A percentile compares a stretch with the other conserved stretches of the same genome.
Conservation (phyloP, 2,797 vertebrate genomes). For the Silurus aristotelis region DNA sequence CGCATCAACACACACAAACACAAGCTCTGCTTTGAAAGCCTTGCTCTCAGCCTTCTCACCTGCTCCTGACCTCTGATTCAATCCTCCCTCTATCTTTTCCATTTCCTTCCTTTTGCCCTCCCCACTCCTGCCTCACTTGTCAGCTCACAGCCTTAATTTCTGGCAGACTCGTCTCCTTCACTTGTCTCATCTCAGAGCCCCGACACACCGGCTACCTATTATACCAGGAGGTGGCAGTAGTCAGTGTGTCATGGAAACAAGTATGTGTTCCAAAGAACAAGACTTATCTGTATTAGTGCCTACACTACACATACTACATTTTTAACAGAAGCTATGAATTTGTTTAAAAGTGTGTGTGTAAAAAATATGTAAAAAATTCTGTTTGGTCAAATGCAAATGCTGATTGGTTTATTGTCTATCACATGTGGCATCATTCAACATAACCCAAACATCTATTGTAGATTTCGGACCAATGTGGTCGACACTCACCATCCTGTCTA, state of each 20-base stretch:
- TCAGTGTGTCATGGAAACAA: not conserved
- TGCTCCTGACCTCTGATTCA: constrained; percentile 35
- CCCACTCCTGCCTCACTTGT: not conserved
- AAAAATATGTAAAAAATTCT: no score
- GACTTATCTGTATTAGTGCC: no score
- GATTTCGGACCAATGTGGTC: not conserved
- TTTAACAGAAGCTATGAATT: no score
- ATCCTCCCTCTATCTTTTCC: constrained; percentile 17
- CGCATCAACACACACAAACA: constrained; percentile 17
- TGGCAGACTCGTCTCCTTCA: constrained; percentile 18
- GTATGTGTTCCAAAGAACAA: constrained; percentile 5
- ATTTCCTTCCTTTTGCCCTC: constrained; percentile 18
- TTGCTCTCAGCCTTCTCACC: constrained; percentile 32
- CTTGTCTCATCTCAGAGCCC: constrained; percentile 16
- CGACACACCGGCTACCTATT: constrained; percentile 40
- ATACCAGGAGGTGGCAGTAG: constrained; percentile 44
- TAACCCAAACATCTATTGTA: not conserved
- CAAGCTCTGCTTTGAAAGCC: constrained; percentile 3
- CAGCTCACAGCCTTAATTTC: constrained; percentile 10
- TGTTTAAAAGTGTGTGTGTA: no score
- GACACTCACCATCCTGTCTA: not conserved
- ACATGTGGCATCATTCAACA: no score
- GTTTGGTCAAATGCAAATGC: no score
- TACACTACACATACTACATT: no score
- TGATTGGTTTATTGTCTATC: no score